These are phyloP conservation scores for Raja brachyura DNA, from an alignment of 2,113 vertebrate genomes.

Conservation along the genomic window DNA sequence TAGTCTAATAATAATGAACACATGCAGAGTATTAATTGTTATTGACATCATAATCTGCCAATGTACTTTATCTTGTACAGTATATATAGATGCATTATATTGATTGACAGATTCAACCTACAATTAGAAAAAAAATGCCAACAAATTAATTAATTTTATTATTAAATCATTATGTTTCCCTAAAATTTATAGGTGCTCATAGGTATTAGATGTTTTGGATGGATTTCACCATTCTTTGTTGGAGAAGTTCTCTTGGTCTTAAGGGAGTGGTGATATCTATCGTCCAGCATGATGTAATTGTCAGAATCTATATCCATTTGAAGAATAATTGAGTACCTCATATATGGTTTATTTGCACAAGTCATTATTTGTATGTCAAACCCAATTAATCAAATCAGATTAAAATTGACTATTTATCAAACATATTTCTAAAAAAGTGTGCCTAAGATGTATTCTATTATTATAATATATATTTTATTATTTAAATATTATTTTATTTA, in stretches of 20 bases:
- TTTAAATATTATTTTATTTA: not conserved
- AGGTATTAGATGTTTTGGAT: not conserved
- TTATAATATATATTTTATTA: not conserved
- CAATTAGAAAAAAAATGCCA: not conserved
- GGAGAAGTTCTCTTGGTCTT: not conserved
- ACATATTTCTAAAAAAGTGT: not conserved
- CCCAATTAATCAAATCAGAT: not conserved
- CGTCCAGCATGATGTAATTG: not conserved
- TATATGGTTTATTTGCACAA: not conserved
- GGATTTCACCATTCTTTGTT: not conserved
- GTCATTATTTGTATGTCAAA: not conserved
- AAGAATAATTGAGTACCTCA: not conserved
- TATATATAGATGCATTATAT: conserved; percentile 25
- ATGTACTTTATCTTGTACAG: conserved; percentile 21
- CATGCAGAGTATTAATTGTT: conserved; percentile 35
- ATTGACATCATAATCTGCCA: conserved; percentile 35
- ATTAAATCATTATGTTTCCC: not conserved
- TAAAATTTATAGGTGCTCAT: not conserved
- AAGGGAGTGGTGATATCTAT: not conserved
- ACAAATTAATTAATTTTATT: not conserved
- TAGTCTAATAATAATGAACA: conserved; percentile 22
- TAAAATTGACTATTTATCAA: not conserved
- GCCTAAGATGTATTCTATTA: not conserved
- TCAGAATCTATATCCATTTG: not conserved
- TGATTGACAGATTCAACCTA: conserved; percentile 35